Evolutionary conservation across 2,113 vertebrate genomes (phyloP), one percentile per base, ranked within the genome.

Genomic region (Tenebrosternarchus preto): DNA sequence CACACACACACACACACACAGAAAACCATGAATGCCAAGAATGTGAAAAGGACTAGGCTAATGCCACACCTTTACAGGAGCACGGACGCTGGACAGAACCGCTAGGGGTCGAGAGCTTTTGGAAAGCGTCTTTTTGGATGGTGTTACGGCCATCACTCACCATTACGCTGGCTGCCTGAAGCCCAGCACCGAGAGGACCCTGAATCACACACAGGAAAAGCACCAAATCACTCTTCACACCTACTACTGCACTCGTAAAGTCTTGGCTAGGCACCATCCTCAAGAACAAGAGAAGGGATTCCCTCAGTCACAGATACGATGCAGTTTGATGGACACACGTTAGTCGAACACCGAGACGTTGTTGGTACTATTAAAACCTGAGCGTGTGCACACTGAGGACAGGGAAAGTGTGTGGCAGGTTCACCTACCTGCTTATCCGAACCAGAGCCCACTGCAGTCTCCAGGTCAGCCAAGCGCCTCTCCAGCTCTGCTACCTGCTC

Each of bases 381-480:
- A 50, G 15, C 12, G 6, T 36, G 17, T 36, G 24, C 27, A 27
- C 15, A 29, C 9, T 29, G 8, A 53, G 25, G 39, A 31, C 25
- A 64, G 27, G 46, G 39, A 64, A 46, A 15, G 43, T 31, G 25
- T 31, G 63, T 33, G 24, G 12, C 33, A 36, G 39, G 53, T 55
- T 17, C 17, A 53, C 88, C 81, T 90, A 97, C 97, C 95, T 95
- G 96, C 86, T 93, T 94, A 87, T 98, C 95, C 67, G 95, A 93
- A 82, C 95, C 95, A 9, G 93, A 94, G 73, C 93, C 94, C 84
- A 98, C 87, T 29, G 93, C 89, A 0, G 91, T 91, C 89, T 98
- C 97, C 89, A 98, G 90, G 87, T 97, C 95, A 1, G 94, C 94
- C 61, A 98, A 91, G 43, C 96, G 93, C 90, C 95, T 97, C 91